Percentiles rank a stretch among this genome's conserved stretches.
Evolutionary conservation across 1,140 invertebrate species (phyloP).

Genomic region (Heliothis virescens): DNA sequence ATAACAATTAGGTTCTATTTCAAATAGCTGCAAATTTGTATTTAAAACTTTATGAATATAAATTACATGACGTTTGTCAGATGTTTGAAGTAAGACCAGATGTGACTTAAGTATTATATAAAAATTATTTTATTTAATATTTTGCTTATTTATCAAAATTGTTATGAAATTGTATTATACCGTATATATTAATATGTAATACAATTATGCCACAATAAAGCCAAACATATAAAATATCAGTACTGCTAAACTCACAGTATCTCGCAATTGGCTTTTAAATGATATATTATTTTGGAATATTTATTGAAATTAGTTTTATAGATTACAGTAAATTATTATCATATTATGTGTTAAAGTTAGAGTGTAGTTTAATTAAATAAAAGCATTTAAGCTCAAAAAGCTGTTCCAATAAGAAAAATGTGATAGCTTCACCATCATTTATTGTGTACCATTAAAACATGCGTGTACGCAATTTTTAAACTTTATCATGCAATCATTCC

Average conservation of each 20-base stretch:
- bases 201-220: conserved; percentile 13
- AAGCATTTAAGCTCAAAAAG: neutral
- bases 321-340: neutral
- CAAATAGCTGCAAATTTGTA: neutral
- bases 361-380: no score
- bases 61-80: neutral
- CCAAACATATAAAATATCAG: neutral
- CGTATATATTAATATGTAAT: neutral
- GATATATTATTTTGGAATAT: neutral
- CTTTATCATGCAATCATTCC: no score
- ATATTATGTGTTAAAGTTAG: no score
- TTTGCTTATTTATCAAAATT: neutral
- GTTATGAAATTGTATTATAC: neutral
- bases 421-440: no score
- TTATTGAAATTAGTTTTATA: neutral
- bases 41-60: no score
- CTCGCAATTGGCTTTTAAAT: conserved; percentile 30
- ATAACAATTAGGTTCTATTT: neutral
- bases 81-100: neutral
- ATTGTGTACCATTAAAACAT: no score
- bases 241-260: conserved; percentile 20
- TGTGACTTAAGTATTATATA: neutral
- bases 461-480: no score
- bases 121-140: neutral
- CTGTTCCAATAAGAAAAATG: neutral